Evolutionary conservation across 2,797 vertebrate species (phyloP).

Genomic region (Squalus acanthias): DNA sequence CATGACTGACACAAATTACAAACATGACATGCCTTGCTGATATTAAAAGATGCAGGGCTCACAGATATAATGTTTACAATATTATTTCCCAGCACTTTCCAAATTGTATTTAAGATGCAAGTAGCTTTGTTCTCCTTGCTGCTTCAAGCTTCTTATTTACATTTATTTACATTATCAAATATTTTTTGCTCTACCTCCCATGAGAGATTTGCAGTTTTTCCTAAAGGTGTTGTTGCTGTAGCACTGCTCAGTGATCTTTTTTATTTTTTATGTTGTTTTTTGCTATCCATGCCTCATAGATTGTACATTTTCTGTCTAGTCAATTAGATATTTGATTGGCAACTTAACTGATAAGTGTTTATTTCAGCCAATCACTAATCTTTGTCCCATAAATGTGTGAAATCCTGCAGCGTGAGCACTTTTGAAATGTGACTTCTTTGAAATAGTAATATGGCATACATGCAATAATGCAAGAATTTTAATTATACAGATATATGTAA

Average conservation of each 20-base stretch:
- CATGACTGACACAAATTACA: not conserved
- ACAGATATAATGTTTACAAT: not conserved
- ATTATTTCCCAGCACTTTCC: not conserved
- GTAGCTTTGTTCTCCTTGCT: not conserved
- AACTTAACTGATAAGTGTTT: too few species aligned
- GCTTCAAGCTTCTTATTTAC: not conserved
- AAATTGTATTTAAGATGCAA: not conserved
- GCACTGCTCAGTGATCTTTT: not conserved
- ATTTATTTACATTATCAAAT: not conserved
- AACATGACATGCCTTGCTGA: not conserved
- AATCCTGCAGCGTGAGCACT: not conserved
- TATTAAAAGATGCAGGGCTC: not conserved
- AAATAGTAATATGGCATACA: not conserved
- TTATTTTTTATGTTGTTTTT: not conserved
- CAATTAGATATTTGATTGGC: not conserved
- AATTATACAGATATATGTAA: not conserved
- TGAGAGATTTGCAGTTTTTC: not conserved
- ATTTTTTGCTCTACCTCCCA: not conserved
- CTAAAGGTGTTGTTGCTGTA: not conserved
- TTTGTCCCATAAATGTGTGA: not conserved
- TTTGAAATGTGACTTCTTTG: not conserved
- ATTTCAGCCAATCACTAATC: not conserved
- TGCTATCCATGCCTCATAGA: not conserved
- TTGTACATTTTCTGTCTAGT: not conserved
- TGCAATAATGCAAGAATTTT: not conserved